These are phyloP conservation scores for Caenorhabditis remanei DNA, from an alignment of 1,140 invertebrate genomes.

Conservation along the genomic window DNA sequence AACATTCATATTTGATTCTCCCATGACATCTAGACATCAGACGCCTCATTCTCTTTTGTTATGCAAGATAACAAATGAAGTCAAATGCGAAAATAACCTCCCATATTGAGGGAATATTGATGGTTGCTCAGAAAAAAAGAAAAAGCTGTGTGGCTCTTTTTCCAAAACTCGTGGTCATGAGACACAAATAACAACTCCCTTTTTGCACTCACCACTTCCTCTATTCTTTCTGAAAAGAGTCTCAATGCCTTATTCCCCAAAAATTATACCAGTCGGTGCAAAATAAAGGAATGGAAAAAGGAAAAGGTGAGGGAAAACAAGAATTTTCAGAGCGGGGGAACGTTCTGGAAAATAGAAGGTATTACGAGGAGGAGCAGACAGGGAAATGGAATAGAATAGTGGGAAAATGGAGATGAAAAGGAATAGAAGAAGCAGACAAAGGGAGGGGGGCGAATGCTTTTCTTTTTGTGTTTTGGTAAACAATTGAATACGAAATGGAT, in stretches of 20 bases:
- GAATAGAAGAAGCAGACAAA: neutral
- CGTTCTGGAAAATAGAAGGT: neutral
- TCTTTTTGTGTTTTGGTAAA: neutral
- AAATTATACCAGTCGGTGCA: too few species aligned
- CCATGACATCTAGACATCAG: neutral
- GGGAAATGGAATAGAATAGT: neutral
- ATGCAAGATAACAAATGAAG: neutral
- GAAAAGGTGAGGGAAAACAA: neutral
- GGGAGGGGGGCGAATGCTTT: neutral
- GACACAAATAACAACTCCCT: neutral
- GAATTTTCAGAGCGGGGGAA: neutral
- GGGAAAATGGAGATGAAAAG: neutral
- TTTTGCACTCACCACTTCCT: neutral
- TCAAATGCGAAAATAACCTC: too few species aligned
- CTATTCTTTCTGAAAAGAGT: neutral
- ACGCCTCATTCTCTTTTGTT: neutral
- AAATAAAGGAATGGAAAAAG: too few species aligned
- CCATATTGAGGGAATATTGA: too few species aligned
- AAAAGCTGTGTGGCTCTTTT: too few species aligned
- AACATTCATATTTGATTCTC: too few species aligned
- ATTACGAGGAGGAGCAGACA: conserved; percentile 28
- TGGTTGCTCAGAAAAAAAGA: too few species aligned
- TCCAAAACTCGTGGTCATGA: neutral
- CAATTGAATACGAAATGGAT: conserved; percentile 41
- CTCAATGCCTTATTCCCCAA: neutral